A percentile compares a stretch with the other conserved stretches of the same genome.
Conservation (phyloP, 2,797 vertebrate species). For the Melanotaenia parkinsoni region DNA sequence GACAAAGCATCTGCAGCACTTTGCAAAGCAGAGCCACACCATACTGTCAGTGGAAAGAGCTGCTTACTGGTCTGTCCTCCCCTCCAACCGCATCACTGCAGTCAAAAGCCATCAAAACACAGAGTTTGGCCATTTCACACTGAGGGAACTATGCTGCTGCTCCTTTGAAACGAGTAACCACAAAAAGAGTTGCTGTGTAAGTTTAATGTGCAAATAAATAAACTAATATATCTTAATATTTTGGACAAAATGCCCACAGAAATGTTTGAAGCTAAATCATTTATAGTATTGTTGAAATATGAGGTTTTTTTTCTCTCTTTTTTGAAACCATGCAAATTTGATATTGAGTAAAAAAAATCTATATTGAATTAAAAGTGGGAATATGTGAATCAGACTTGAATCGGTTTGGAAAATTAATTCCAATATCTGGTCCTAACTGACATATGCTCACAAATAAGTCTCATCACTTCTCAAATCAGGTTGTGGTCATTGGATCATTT, state of each 20-base stretch:
- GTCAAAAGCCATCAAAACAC: constrained; percentile 42
- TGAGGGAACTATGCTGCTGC: constrained; percentile 12
- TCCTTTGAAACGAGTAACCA: background rate
- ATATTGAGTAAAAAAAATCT: background rate
- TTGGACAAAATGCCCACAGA: no score
- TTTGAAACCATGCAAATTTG: background rate
- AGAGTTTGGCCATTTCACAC: constrained; percentile 47
- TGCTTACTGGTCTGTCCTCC: constrained; percentile 46
- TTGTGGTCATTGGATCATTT: background rate
- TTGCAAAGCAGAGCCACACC: constrained; percentile 58
- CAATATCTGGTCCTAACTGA: background rate
- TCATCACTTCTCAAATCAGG: background rate
- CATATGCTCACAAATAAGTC: background rate
- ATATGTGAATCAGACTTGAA: background rate
- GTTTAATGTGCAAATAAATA: background rate
- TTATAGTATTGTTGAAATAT: background rate
- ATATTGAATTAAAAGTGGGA: background rate
- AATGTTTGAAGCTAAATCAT: background rate
- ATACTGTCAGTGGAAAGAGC: constrained; percentile 65
- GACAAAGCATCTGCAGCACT: constrained; percentile 56
- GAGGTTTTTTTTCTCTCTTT: background rate
- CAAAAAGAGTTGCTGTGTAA: background rate
- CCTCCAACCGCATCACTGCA: constrained; percentile 39
- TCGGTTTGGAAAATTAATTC: background rate
- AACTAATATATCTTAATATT: background rate